These are phyloP conservation scores for Puffinus mauretanicus DNA, from an alignment of 2,113 vertebrate species.

Conservation along the genomic window DNA sequence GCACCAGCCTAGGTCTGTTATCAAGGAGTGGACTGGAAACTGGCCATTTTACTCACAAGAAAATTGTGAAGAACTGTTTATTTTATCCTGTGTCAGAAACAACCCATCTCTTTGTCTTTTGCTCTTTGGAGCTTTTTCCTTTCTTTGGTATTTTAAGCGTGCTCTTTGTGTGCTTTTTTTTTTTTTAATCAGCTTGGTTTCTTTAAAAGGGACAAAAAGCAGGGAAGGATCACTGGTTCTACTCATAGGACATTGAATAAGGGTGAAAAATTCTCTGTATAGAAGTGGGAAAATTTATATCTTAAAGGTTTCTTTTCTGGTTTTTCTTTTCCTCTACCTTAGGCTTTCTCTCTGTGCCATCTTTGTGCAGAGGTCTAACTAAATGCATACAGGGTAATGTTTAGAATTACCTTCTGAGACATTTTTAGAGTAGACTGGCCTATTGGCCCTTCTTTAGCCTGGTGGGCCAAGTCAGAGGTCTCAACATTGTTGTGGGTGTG, in stretches of 20 bases:
- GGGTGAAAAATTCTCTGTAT: neutral
- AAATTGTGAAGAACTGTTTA: neutral
- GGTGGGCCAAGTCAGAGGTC: neutral
- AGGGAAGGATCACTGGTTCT: neutral
- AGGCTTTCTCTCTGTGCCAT: neutral
- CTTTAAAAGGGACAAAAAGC: neutral
- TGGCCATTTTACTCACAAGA: neutral
- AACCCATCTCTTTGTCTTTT: neutral
- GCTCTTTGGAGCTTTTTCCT: neutral
- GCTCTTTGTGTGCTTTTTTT: neutral
- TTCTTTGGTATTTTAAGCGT: neutral
- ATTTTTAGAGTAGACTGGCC: neutral
- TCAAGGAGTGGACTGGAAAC: neutral
- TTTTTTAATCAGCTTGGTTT: neutral
- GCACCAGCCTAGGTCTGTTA: neutral
- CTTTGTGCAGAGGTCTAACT: neutral
- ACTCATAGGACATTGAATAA: neutral
- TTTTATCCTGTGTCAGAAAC: neutral
- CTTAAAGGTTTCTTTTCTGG: neutral
- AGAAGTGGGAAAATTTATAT: neutral
- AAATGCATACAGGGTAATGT: neutral
- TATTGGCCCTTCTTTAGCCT: neutral
- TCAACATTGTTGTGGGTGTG: neutral
- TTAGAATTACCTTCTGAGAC: neutral
- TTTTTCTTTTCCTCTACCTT: neutral